Evolutionary conservation across 2,113 vertebrate species (phyloP).

Genomic region (Pollachius pollachius): DNA sequence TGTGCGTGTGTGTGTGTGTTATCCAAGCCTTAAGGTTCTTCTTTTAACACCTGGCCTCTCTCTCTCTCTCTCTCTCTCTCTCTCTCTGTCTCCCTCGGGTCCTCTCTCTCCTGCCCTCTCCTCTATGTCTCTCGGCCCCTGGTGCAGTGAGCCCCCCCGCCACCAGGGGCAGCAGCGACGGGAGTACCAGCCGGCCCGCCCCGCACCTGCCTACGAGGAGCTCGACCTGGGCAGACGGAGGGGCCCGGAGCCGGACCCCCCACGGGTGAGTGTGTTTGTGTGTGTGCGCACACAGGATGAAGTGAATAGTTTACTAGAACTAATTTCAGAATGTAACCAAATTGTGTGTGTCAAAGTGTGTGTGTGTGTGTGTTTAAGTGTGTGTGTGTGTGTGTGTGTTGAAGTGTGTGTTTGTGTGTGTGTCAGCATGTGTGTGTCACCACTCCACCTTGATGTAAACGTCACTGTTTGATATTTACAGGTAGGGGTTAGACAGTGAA

Average conservation of each 20-base stretch:
- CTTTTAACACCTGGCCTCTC: constrained; percentile 1
- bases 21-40: too few species aligned
- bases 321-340: too few species aligned
- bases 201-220: constrained; percentile 61
- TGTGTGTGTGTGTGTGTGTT: constrained; percentile 16
- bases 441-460: background rate
- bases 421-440: background rate
- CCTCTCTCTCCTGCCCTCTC: background rate
- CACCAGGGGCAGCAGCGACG: constrained; percentile 47
- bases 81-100: background rate
- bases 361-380: background rate
- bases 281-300: background rate
- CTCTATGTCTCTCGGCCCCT: constrained; percentile 11
- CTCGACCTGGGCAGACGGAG: constrained; percentile 47
- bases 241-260: constrained; percentile 57
- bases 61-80: constrained; percentile 1
- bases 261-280: constrained; percentile 52
- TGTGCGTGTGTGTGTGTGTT: constrained; percentile 6
- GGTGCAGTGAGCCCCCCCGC: constrained; percentile 51
- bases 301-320: constrained; percentile 18
- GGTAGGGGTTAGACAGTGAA: too few species aligned
- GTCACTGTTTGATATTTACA: constrained; percentile 7
- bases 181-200: constrained; percentile 55
- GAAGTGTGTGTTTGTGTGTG: background rate
- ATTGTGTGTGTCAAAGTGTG: too few species aligned